phyloP scores from a whole-genome alignment of 2,888 invertebrate species.

The Acleris laterana region DNA sequence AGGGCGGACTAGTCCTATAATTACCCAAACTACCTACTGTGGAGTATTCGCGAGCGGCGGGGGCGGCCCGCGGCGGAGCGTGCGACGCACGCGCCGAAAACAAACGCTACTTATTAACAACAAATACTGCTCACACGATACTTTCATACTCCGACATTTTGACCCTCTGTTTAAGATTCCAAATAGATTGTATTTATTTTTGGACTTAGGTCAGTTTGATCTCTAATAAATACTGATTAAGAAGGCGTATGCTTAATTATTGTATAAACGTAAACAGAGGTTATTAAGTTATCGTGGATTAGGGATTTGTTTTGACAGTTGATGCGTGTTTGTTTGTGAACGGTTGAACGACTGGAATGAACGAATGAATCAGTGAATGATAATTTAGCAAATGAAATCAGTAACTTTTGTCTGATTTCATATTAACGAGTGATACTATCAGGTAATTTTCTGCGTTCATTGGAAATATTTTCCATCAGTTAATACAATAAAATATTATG shows the following conservation, averaged over 20 bases:
- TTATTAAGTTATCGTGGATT: neutral
- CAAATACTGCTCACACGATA: too few species aligned
- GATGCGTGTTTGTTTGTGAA: neutral
- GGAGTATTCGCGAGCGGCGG: neutral
- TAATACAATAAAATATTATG: too few species aligned
- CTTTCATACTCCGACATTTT: neutral
- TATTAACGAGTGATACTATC: too few species aligned
- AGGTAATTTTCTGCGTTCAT: too few species aligned
- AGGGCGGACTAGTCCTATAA: neutral
- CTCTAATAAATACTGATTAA: neutral
- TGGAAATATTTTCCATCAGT: too few species aligned
- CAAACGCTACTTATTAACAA: neutral
- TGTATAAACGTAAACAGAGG: slow-evolving; percentile 3
- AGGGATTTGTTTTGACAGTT: slow-evolving; percentile 9
- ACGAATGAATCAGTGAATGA: neutral
- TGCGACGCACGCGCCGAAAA: neutral
- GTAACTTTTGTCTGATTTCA: too few species aligned
- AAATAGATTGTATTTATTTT: neutral
- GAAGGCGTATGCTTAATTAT: slow-evolving; percentile 1
- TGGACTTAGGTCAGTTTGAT: neutral
- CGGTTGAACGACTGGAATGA: neutral
- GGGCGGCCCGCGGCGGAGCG: neutral
- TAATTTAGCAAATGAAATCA: neutral
- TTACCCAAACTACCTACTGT: slow-evolving; percentile 10
- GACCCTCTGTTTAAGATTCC: neutral